Evolutionary conservation across 2,113 vertebrate genomes (phyloP), one percentile per base, ranked within the genome.

Genomic region (Perccottus glenii): DNA sequence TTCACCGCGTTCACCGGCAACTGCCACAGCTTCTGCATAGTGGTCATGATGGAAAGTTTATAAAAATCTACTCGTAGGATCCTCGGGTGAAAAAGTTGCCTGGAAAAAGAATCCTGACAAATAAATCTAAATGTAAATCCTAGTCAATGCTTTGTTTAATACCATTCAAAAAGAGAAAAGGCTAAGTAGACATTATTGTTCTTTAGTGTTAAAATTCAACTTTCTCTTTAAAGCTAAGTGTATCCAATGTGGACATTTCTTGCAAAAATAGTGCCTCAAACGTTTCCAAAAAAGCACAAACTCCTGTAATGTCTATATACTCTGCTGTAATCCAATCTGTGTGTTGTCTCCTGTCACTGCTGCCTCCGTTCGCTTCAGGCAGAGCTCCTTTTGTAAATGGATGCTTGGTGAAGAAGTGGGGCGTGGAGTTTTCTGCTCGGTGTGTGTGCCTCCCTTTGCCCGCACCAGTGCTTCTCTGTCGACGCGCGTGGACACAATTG

Each of bases 1-100:
- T 91, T 88, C 10, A 89, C 92, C 0, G 78, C 90, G 0, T 87
- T 53, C 62, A 90, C 91, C 0, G 96, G 95, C 62, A 98, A 91
- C 92, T 96, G 95, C 81, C 97, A 88, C 76, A 98, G 84, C 77
- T 88, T 94, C 77, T 96, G 96, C 95, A 98, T 94, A 0, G 92
- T 78, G 0, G 85, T 92, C 92, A 93, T 94, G 33, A 50, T 74
- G 12, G 1, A 40, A 71, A 77, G 67, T 70, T 62, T 1, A 47
- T 32, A 33, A 14, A 16, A 55, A 9, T 15, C 45, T 32, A 84
- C 80, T 66, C 73, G 72, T 67, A 63, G 72, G 67, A 52, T 49
- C 58, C 62, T 14, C 2, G 53, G 19, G 2, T 14, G 60, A 19
- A 16, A 3, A 52, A 68, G 35, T 27, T 49, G 47, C n/a, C 19